Evolutionary conservation across 2,888 invertebrate species (phyloP).

Genomic region (Spodoptera littoralis): DNA sequence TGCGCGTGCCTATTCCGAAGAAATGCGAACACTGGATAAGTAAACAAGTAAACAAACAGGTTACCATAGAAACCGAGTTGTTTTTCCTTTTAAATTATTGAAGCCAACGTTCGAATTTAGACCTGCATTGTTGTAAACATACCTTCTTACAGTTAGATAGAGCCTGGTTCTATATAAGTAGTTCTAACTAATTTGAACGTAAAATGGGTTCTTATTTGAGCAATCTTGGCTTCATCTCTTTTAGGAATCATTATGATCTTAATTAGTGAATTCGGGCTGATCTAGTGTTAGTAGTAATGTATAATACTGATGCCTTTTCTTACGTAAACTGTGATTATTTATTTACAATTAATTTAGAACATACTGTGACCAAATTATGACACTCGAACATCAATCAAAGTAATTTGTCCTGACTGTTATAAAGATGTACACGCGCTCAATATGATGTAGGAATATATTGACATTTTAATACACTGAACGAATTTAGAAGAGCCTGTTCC

Average conservation of each 20-base stretch:
- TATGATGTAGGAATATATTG: too few relatives aligned
- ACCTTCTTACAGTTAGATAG: conserved; percentile 12
- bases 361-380: too few relatives aligned
- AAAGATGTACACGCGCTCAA: too few relatives aligned
- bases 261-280: too few relatives aligned
- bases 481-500: too few relatives aligned
- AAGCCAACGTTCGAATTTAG: conserved; percentile 1
- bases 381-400: too few relatives aligned
- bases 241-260: neutral
- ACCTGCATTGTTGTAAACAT: conserved; percentile 6
- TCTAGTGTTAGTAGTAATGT: too few relatives aligned
- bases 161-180: neutral
- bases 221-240: neutral
- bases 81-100: conserved; percentile 32
- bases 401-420: too few relatives aligned
- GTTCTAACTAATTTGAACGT: neutral
- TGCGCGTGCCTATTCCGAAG: conserved; percentile 11
- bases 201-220: conserved; percentile 21
- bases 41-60: conserved; percentile 17
- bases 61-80: conserved; percentile 36
- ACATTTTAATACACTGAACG: too few relatives aligned
- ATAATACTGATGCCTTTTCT: too few relatives aligned
- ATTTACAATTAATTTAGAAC: too few relatives aligned
- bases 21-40: conserved; percentile 11
- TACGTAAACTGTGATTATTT: too few relatives aligned